Conservation (phyloP, 35 echinoderm and acorn worm species). For the Apostichopus californicus region DNA sequence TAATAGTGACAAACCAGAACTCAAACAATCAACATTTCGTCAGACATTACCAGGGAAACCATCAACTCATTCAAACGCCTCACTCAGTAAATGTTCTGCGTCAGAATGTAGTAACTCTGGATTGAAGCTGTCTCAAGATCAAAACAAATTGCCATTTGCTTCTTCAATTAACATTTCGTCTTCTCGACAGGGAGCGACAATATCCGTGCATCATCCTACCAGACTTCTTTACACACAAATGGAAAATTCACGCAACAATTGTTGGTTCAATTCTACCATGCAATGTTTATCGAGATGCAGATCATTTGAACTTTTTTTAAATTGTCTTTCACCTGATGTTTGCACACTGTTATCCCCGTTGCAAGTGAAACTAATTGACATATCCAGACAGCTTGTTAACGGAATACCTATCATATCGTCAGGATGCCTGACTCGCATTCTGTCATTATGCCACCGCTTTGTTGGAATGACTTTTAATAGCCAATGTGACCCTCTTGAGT, state of each 20-base stretch:
- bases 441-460: neutral
- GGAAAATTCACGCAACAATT: slow-evolving; percentile 49
- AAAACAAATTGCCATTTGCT: too few species aligned
- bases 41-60: too few species aligned
- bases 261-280: slow-evolving; percentile 41
- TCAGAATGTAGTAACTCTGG: too few species aligned
- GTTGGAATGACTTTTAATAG: slow-evolving; percentile 6
- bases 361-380: neutral
- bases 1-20: too few species aligned
- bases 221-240: neutral
- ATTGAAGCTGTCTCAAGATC: too few species aligned
- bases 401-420: neutral
- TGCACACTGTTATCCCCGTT: neutral
- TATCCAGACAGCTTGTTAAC: slow-evolving; percentile 1
- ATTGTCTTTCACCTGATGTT: neutral
- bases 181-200: too few species aligned
- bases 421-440: neutral
- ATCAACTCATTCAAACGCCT: too few species aligned
- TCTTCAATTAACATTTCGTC: too few species aligned
- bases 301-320: neutral
- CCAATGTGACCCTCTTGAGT: slow-evolving; percentile 18
- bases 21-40: too few species aligned
- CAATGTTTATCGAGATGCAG: slow-evolving; percentile 1
- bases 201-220: too few species aligned
- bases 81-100: too few species aligned